phyloP scores from a whole-genome alignment of 1,140 invertebrate species.

The Aphelenchoides avenae region DNA sequence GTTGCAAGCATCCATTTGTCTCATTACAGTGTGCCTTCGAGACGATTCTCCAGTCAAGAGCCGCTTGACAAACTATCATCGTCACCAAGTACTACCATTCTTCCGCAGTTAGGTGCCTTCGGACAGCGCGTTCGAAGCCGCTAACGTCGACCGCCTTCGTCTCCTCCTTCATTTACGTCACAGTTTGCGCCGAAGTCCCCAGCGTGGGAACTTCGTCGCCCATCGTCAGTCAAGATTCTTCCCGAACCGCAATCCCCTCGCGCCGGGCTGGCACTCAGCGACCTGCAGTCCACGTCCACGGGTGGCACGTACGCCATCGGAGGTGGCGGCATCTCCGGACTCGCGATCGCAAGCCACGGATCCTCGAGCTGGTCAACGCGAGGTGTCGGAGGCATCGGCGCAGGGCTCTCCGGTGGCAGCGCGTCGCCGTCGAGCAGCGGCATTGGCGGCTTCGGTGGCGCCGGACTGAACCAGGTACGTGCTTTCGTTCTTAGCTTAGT shows the following conservation, averaged over 20 bases:
- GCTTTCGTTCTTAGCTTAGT: neutral
- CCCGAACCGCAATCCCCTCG: constrained; percentile 54
- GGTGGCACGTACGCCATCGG: constrained; percentile 38
- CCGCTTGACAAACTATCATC: too few relatives aligned
- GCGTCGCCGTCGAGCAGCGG: constrained; percentile 1
- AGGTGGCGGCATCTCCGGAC: constrained; percentile 42
- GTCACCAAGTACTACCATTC: too few relatives aligned
- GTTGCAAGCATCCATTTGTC: too few relatives aligned
- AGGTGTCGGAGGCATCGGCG: constrained; percentile 47
- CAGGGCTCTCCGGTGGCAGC: constrained; percentile 29
- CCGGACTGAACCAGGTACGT: constrained; percentile 7
- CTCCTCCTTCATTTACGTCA: too few relatives aligned
- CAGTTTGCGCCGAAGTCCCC: too few relatives aligned
- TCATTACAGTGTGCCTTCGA: too few relatives aligned
- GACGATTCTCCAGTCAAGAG: too few relatives aligned
- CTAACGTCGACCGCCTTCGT: too few relatives aligned
- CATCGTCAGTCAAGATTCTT: too few relatives aligned
- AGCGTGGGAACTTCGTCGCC: too few relatives aligned
- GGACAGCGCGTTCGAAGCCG: too few relatives aligned
- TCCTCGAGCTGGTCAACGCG: constrained; percentile 41
- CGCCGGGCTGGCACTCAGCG: constrained; percentile 47
- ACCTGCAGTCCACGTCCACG: constrained; percentile 41
- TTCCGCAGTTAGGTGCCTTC: too few relatives aligned
- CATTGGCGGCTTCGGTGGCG: constrained; percentile 13
- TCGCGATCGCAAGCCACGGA: constrained; percentile 28